Percentiles rank a stretch among this genome's conserved stretches.
phyloP scores from a whole-genome alignment of 2,888 invertebrate species.

The Slavum lentiscoides region DNA sequence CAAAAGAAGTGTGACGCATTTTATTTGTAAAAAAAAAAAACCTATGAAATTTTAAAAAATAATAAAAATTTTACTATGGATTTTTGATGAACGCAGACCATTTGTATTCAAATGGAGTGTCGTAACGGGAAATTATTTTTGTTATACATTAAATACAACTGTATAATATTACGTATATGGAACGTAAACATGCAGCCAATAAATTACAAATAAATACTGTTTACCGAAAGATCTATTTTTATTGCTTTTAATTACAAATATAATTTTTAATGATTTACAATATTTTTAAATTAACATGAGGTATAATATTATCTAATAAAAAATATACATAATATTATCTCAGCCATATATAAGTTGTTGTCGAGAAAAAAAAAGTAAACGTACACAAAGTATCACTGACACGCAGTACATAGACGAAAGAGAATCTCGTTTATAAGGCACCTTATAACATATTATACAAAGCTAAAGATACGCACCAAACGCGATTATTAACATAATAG shows the following conservation, averaged over 20 bases:
- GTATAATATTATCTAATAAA: slow-evolving; percentile 5
- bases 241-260: slow-evolving; percentile 30
- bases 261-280: slow-evolving; percentile 6
- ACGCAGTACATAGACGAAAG: background rate
- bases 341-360: background rate
- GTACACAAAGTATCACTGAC: background rate
- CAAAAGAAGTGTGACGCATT: no score
- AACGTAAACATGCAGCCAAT: background rate
- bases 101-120: no score
- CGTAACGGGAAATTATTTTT: no score
- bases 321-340: background rate
- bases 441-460: slow-evolving; percentile 19
- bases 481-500: slow-evolving; percentile 2
- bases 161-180: no score
- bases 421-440: slow-evolving; percentile 29
- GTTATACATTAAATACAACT: no score
- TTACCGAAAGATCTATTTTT: background rate
- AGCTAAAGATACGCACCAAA: slow-evolving; percentile 9
- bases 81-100: no score
- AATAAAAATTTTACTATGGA: no score
- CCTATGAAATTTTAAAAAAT: no score
- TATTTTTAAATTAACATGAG: background rate
- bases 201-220: background rate
- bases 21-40: no score
- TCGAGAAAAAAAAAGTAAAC: background rate